Conservation (phyloP, 2,888 invertebrate genomes). For the Copidosoma aretas region DNA sequence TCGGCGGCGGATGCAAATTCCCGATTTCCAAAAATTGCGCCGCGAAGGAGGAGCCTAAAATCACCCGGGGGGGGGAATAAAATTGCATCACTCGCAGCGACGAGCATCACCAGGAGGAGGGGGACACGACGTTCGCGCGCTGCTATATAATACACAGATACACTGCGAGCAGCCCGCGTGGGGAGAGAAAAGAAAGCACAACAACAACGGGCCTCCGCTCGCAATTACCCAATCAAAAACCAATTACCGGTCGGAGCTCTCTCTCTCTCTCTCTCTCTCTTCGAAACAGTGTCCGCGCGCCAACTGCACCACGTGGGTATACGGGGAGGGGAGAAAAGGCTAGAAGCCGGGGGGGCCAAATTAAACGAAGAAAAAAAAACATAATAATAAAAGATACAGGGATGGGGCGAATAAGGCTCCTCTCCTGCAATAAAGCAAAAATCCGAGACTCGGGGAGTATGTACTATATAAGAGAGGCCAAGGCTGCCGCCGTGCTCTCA, state of each 20-base stretch:
- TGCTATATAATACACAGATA: too few relatives aligned
- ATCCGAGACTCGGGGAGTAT: constrained; percentile 13
- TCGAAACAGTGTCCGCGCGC: background rate
- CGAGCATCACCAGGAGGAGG: background rate
- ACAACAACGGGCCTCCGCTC: background rate
- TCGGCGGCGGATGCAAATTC: background rate
- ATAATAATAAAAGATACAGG: too few relatives aligned
- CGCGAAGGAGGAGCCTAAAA: background rate
- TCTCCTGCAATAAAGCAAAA: constrained; percentile 19
- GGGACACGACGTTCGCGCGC: background rate
- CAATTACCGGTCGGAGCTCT: background rate
- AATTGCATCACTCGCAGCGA: background rate
- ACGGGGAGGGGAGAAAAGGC: too few relatives aligned
- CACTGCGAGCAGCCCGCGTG: too few relatives aligned
- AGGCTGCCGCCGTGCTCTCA: background rate
- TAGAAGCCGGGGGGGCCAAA: background rate
- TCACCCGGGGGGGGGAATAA: background rate
- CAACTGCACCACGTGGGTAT: background rate
- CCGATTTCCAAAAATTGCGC: background rate
- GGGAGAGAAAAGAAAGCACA: background rate
- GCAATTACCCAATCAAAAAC: constrained; percentile 3
- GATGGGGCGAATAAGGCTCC: too few relatives aligned
- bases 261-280: too few relatives aligned
- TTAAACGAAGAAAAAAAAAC: background rate
- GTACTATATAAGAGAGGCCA: background rate